Evolutionary conservation across 2,888 invertebrate species (phyloP).

Genomic region (Catonia carolina): DNA sequence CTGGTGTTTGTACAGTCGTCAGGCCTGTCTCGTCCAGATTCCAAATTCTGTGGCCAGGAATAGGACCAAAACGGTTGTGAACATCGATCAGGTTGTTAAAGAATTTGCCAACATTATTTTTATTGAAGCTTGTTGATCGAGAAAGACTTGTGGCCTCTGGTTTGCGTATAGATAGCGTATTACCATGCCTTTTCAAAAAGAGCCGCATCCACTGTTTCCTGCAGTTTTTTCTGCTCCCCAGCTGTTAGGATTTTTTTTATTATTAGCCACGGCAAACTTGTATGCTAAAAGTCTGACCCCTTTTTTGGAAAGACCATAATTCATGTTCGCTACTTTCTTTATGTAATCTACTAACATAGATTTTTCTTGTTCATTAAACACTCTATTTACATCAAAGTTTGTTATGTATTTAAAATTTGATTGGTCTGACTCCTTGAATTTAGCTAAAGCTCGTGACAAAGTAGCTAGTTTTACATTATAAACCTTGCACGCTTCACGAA

Average conservation of each 20-base stretch:
- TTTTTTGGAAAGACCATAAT: not conserved
- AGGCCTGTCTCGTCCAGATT: slow-evolving; percentile 7
- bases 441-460: not conserved
- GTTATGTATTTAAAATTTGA: not conserved
- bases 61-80: not conserved
- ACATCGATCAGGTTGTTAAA: not conserved
- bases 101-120: slow-evolving; percentile 9
- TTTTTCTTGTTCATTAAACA: slow-evolving; percentile 5
- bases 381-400: not conserved
- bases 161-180: slow-evolving; percentile 21
- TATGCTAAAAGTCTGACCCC: slow-evolving; percentile 8
- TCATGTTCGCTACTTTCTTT: slow-evolving; percentile 13
- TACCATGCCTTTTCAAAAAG: slow-evolving; percentile 26
- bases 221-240: slow-evolving; percentile 21
- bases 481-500: not conserved
- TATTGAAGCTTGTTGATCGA: slow-evolving; percentile 23
- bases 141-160: slow-evolving; percentile 22
- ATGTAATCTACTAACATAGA: slow-evolving; percentile 1
- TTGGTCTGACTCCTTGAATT: not conserved
- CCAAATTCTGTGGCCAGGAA: not conserved
- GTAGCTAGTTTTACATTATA: not conserved
- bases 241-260: slow-evolving; percentile 15
- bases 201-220: slow-evolving; percentile 24
- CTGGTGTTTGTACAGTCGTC: slow-evolving; percentile 3
- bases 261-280: not conserved